These are phyloP conservation scores for Galerucella calmariensis DNA, from an alignment of 2,888 invertebrate species.

Conservation along the genomic window DNA sequence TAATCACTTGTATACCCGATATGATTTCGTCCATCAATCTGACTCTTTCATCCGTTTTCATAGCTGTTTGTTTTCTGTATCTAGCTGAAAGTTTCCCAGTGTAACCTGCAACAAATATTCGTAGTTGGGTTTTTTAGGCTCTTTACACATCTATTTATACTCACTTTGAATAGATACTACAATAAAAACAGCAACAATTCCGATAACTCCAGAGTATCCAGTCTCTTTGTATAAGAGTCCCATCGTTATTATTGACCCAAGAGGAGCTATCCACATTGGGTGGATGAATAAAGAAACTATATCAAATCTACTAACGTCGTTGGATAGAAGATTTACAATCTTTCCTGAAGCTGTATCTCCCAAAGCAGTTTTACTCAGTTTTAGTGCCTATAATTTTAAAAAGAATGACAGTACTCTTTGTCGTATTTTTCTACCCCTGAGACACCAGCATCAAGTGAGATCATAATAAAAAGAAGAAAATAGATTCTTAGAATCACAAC, in stretches of 20 bases:
- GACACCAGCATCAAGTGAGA: no score
- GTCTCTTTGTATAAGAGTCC: conserved; percentile 82
- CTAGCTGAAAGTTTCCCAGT: conserved; percentile 73
- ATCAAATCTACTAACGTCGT: conserved; percentile 41
- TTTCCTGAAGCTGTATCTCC: conserved; percentile 35
- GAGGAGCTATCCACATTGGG: conserved; percentile 37
- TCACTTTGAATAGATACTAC: conserved; percentile 87
- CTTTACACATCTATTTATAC: not conserved
- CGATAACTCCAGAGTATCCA: conserved; percentile 79
- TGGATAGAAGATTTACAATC: conserved; percentile 41
- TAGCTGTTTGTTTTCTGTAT: conserved; percentile 82
- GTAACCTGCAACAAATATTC: conserved; percentile 65
- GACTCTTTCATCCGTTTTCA: conserved; percentile 88
- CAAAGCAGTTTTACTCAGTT: conserved; percentile 39
- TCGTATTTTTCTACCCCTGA: no score
- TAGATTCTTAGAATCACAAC: no score
- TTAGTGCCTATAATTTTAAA: conserved; percentile 36
- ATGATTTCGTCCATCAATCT: conserved; percentile 96
- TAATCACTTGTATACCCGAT: conserved; percentile 88
- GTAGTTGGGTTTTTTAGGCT: no score
- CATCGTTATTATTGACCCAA: conserved; percentile 72
- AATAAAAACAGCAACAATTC: conserved; percentile 80
- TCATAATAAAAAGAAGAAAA: no score
- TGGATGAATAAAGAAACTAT: conserved; percentile 24
- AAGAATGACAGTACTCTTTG: not conserved